Evolutionary conservation across 2,113 vertebrate genomes (phyloP).

Genomic region (Climacteris rufus): DNA sequence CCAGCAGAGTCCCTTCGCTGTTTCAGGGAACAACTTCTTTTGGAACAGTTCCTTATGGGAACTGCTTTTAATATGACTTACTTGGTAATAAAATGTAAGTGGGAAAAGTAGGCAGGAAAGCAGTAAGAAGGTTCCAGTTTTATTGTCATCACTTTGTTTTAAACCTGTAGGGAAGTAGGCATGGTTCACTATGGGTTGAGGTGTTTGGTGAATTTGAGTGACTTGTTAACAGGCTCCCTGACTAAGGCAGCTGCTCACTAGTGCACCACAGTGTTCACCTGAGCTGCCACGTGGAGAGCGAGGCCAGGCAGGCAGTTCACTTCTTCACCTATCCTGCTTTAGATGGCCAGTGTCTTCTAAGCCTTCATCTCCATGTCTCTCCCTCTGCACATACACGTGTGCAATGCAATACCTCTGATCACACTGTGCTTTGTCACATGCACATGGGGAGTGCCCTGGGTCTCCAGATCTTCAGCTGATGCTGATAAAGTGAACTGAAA

Average conservation of each 20-base stretch:
- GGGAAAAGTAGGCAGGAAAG: background rate
- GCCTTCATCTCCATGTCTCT: rapidly evolving
- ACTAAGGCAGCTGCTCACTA: background rate
- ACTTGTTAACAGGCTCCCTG: background rate
- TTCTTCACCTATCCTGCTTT: background rate
- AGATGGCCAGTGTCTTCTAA: background rate
- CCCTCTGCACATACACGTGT: rapidly evolving
- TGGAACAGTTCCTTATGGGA: background rate
- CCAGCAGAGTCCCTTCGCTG: background rate
- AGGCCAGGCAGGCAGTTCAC: background rate
- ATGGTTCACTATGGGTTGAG: background rate
- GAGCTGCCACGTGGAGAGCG: background rate
- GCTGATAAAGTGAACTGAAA: background rate
- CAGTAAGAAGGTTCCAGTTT: background rate
- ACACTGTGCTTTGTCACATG: background rate
- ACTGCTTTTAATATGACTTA: background rate
- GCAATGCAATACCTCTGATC: background rate
- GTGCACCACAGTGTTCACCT: rapidly evolving
- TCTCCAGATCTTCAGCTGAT: background rate
- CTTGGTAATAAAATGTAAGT: background rate
- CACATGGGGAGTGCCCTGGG: background rate
- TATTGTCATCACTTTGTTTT: background rate
- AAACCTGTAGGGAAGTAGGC: background rate
- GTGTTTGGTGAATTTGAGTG: background rate
- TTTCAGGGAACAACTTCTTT: background rate